Evolutionary conservation across 2,113 vertebrate species (phyloP).

Genomic region (Tachycineta bicolor): DNA sequence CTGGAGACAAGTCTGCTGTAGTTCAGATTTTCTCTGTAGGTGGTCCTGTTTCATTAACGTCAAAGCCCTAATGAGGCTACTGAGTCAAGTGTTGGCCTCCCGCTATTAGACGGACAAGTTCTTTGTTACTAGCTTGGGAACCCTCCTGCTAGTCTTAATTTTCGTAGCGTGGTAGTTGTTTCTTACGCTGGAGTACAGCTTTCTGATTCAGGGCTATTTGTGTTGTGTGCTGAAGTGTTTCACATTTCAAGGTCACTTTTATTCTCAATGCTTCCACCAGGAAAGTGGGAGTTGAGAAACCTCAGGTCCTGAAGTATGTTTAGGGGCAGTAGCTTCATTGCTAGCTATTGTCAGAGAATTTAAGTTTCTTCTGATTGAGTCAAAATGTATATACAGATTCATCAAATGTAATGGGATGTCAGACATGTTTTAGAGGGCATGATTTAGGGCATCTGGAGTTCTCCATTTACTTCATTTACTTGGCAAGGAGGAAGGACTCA

Average conservation of each 20-base stretch:
- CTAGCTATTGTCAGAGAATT: background rate
- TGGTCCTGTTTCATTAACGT: background rate
- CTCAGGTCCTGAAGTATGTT: background rate
- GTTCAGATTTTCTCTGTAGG: background rate
- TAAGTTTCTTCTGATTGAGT: background rate
- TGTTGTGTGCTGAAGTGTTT: background rate
- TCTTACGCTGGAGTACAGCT: background rate
- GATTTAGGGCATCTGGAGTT: background rate
- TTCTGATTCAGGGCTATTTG: background rate
- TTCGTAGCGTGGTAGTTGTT: background rate
- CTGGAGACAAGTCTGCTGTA: background rate
- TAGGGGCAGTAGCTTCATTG: background rate
- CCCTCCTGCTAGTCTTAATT: background rate
- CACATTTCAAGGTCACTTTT: background rate
- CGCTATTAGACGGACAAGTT: background rate
- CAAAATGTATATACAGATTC: background rate
- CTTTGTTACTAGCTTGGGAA: background rate
- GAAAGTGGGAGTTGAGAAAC: background rate
- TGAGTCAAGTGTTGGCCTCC: background rate
- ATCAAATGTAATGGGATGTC: background rate
- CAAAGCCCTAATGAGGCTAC: background rate
- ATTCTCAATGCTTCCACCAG: background rate
- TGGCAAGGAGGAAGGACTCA: background rate
- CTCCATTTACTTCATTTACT: background rate
- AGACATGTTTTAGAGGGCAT: background rate